Evolutionary conservation across 2,113 vertebrate species (phyloP).

Genomic region (Anarrhichthys ocellatus): DNA sequence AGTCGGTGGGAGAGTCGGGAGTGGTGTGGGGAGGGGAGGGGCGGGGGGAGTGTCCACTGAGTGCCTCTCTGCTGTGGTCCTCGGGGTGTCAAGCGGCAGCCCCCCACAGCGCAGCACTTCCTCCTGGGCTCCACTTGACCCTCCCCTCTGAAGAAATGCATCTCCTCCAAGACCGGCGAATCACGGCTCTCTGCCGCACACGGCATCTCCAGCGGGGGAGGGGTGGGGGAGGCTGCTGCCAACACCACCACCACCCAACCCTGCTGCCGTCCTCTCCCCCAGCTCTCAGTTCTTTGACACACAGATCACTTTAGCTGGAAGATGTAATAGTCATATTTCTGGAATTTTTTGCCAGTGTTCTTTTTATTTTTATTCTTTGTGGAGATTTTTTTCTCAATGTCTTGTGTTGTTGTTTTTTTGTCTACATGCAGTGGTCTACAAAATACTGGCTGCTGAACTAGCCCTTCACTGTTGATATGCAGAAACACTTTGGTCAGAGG

Average conservation of each 20-base stretch:
- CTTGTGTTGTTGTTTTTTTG: constrained; percentile 68
- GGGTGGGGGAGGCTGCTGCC: constrained; percentile 2
- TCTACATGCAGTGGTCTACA: constrained; percentile 78
- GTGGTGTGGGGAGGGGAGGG: constrained; percentile 30
- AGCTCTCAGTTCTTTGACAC: constrained; percentile 76
- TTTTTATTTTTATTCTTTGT: constrained; percentile 58
- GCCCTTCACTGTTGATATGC: constrained; percentile 83
- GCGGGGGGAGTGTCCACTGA: constrained; percentile 69
- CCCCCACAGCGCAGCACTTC: constrained; percentile 70
- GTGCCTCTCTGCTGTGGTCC: constrained; percentile 81
- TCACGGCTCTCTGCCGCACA: constrained; percentile 53
- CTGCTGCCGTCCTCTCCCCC: constrained; percentile 52
- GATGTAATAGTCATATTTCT: constrained; percentile 81
- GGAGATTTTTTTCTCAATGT: constrained; percentile 44
- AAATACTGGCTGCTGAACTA: constrained; percentile 75
- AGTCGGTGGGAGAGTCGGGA: constrained; percentile 24
- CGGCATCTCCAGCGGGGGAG: constrained; percentile 24
- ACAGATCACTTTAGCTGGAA: constrained; percentile 86
- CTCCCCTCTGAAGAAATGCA: constrained; percentile 53
- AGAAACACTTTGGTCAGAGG: constrained; percentile 84
- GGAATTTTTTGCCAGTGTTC: constrained; percentile 78
- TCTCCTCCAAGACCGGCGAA: constrained; percentile 68
- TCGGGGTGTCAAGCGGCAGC: constrained; percentile 52
- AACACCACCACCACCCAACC: constrained; percentile 38
- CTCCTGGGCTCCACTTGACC: constrained; percentile 63